Percentiles rank a stretch among this genome's conserved stretches.
Evolutionary conservation across 2,888 invertebrate genomes (phyloP).

Genomic region (Spialia ferax): DNA sequence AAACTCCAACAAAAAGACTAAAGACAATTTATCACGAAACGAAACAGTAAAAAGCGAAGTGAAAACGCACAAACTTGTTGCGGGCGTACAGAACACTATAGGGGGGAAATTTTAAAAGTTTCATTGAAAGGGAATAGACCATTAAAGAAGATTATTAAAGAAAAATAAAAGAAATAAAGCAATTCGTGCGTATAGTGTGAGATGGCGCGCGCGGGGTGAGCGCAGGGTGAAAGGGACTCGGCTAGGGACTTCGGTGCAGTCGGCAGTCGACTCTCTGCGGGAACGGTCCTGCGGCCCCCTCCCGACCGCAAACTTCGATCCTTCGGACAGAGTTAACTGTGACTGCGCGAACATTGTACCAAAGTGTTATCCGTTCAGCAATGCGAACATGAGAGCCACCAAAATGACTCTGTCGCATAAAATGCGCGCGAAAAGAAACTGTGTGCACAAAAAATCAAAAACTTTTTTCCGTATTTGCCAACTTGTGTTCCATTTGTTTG

Average conservation of each 20-base stretch:
- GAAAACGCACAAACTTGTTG: constrained; percentile 53
- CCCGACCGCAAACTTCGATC: constrained; percentile 52
- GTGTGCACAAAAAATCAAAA: constrained; percentile 45
- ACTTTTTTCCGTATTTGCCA: constrained; percentile 57
- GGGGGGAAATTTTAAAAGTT: constrained; percentile 71
- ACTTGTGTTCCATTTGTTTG: constrained; percentile 58
- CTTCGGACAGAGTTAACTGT: constrained; percentile 42
- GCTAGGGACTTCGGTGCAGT: constrained; percentile 58
- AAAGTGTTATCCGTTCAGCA: constrained; percentile 19
- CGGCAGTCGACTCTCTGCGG: constrained; percentile 59
- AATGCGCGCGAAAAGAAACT: constrained; percentile 53
- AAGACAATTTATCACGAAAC: constrained; percentile 29
- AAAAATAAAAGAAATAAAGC: constrained; percentile 82
- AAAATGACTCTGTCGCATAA: constrained; percentile 44
- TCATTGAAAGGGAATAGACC: constrained; percentile 74
- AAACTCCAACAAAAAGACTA: constrained; percentile 14
- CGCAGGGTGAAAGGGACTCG: constrained; percentile 61
- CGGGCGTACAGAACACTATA: constrained; percentile 48
- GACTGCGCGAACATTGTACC: constrained; percentile 49
- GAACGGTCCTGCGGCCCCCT: constrained; percentile 45
- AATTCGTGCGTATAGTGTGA: constrained; percentile 63
- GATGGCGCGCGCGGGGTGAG: constrained; percentile 46
- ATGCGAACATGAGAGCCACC: constrained; percentile 17
- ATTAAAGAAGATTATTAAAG: constrained; percentile 81
- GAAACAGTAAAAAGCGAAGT: constrained; percentile 22